These are phyloP conservation scores for Drosophila pseudotalamancana DNA, from an alignment of 2,888 invertebrate species.

Conservation along the genomic window DNA sequence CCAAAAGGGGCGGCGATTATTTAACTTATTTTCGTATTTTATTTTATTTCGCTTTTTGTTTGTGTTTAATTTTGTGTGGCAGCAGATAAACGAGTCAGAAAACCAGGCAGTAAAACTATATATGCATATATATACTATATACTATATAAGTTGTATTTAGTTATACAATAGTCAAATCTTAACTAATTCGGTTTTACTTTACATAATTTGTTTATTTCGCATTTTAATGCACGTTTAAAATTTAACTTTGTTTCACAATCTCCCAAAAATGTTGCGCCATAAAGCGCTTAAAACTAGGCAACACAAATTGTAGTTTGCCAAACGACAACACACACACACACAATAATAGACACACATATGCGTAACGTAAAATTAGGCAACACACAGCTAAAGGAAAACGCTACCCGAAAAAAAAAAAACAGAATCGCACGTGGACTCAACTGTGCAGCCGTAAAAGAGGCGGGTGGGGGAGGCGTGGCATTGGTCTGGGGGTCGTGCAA, in stretches of 20 bases:
- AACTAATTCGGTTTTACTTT: too few relatives aligned
- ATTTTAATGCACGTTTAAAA: not conserved
- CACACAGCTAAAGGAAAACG: conserved; percentile 30
- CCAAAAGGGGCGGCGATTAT: conserved; percentile 43
- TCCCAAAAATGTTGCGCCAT: conserved; percentile 13
- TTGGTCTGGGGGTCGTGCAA: conserved; percentile 65
- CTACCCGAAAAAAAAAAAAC: conserved; percentile 26
- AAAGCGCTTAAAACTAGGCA: conserved; percentile 74
- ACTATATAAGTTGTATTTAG: not conserved
- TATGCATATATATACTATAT: not conserved
- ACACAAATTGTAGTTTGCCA: conserved; percentile 51
- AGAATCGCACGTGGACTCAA: conserved; percentile 43
- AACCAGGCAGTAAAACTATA: not conserved
- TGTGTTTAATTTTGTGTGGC: conserved; percentile 47
- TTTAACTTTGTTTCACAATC: not conserved
- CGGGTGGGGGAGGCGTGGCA: conserved; percentile 23
- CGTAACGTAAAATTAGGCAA: conserved; percentile 72
- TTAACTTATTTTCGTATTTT: conserved; percentile 57
- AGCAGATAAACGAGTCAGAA: conserved; percentile 46
- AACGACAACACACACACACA: conserved; percentile 27
- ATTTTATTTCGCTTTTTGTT: conserved; percentile 11
- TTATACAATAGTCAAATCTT: not conserved
- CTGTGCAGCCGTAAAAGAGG: not conserved
- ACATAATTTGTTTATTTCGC: not conserved
- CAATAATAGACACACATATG: conserved; percentile 46